These are phyloP conservation scores for Scaptomyza graminum DNA, from an alignment of 1,140 invertebrate genomes.

Conservation along the genomic window DNA sequence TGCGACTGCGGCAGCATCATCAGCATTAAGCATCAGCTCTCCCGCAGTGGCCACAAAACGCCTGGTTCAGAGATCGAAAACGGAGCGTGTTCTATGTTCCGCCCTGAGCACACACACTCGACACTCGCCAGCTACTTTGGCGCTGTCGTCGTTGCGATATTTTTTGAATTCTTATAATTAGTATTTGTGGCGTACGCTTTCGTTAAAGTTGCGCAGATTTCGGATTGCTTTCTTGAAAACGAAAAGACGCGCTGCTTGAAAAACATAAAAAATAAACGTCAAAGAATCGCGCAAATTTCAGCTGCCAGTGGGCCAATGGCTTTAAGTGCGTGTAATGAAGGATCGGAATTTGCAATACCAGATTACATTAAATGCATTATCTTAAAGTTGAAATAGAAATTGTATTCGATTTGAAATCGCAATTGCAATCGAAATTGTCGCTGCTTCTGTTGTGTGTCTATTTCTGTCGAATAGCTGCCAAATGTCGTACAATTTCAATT, in stretches of 20 bases:
- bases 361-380: constrained; percentile 4
- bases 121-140: constrained; percentile 60
- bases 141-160: constrained; percentile 68
- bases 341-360: constrained; percentile 1
- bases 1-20: background rate
- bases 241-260: constrained; percentile 22
- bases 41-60: constrained; percentile 49
- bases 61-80: constrained; percentile 48
- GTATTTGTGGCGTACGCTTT: constrained; percentile 82
- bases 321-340: constrained; percentile 59
- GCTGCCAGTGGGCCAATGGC: constrained; percentile 41
- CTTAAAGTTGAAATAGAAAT: constrained; percentile 21
- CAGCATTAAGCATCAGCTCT: constrained; percentile 46
- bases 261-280: background rate
- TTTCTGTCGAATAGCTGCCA: constrained; percentile 78
- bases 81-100: constrained; percentile 46
- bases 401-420: constrained; percentile 22
- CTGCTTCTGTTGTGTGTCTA: constrained; percentile 73
- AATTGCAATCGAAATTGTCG: constrained; percentile 38
- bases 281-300: constrained; percentile 12
- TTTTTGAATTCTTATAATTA: constrained; percentile 80
- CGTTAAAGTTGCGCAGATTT: constrained; percentile 80
- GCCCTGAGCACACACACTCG: constrained; percentile 43
- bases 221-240: constrained; percentile 61
- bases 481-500: constrained; percentile 80